Base-by-base conservation (phyloP, 2,113 vertebrate species). In the Toxotes chatareus region DNA sequence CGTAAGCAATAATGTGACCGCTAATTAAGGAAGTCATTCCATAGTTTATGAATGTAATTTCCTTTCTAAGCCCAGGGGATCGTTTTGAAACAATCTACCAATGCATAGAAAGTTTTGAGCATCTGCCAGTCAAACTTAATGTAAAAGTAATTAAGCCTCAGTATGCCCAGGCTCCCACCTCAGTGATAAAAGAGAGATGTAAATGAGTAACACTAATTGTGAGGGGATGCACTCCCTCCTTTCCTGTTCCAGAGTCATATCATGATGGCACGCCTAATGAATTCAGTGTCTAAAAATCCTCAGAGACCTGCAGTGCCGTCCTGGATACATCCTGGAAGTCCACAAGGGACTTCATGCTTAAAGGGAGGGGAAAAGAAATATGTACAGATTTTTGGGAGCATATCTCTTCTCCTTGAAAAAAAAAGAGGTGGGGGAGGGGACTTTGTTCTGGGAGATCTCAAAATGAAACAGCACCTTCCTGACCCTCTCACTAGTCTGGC, bases 71-170 rank as follows among this genome's bases (percentile, higher is more conserved):
- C 81, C 86, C 12, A 10, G 23, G 88, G 85, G 59, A 73, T 79
- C 23, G 8, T 38, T n/a, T 17, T 59, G 47, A 88, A 86, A 89
- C 82, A 72, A 80, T 80, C 40, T 31, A 73, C 62, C 31, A 73
- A 70, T 60, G 67, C 38, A 65, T 38, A 59, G 14, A 80, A 90
- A 79, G 67, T 80, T 86, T 78, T 23, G 11, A 75, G 85, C 75
- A 72, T 89, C 87, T 92, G 84, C 80, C 88, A 90, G 77, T 91
- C 88, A 89, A 90, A 84, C 53, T 75, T 84, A 86, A 81, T 79
- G 87, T 86, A 88, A 79, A 86, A 91, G 86, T 94, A 93, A 94
- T 93, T 93, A 92, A 92, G 83, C 21, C 83, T 73, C 61, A 78
- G 79, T 49, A 71, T n/a, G 44, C 80, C 65, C 86, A 19, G 75